Evolutionary conservation across 2,797 vertebrate genomes (phyloP).

Genomic region (Molothrus ater): DNA sequence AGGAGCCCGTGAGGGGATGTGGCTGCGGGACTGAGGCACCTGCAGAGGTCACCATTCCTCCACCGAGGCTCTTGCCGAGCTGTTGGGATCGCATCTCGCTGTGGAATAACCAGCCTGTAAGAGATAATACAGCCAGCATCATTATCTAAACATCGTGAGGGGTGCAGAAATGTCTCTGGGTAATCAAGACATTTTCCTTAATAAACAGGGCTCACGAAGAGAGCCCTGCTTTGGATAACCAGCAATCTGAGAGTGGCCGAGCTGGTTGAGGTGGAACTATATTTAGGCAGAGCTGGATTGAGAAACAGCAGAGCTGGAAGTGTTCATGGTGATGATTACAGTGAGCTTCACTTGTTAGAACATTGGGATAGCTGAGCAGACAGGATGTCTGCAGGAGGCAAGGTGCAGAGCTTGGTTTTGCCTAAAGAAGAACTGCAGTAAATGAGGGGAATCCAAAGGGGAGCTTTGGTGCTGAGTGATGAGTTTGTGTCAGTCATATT

Average conservation of each 20-base stretch:
- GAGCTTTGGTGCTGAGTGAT: background rate
- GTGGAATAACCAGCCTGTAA: background rate
- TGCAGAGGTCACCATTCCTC: conserved; percentile 79
- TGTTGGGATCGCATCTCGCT: background rate
- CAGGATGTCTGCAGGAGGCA: background rate
- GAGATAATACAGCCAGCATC: background rate
- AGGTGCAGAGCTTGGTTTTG: background rate
- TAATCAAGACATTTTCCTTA: background rate
- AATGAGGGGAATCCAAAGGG: background rate
- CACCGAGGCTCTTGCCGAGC: background rate
- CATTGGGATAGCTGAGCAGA: background rate
- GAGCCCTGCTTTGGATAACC: conserved; percentile 1
- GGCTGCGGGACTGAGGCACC: conserved; percentile 11
- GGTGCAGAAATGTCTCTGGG: background rate
- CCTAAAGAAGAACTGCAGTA: background rate
- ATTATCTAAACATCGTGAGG: background rate
- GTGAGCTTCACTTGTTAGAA: background rate
- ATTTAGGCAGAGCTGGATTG: background rate
- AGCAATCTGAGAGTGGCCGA: background rate
- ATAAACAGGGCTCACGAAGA: background rate
- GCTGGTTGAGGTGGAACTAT: conserved; percentile 18
- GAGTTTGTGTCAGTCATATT: background rate
- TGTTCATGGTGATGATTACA: background rate
- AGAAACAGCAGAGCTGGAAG: background rate
- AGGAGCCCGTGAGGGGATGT: background rate